phyloP scores from a whole-genome alignment of 2,113 vertebrate species.

The Leptobrachium leishanense region DNA sequence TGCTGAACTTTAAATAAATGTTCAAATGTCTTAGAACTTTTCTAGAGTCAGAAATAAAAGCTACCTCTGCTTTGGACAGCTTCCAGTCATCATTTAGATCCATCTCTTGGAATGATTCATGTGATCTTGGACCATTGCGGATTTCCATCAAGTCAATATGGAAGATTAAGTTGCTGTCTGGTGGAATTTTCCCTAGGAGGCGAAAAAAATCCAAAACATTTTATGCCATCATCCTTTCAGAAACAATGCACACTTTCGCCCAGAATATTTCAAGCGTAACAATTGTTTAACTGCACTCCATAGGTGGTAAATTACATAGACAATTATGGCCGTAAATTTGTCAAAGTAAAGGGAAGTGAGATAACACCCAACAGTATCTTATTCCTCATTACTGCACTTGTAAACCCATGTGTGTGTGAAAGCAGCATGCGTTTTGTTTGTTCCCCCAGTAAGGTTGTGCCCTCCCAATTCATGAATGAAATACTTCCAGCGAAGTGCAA shows the following conservation, averaged over 20 bases:
- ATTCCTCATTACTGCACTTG: constrained; percentile 13
- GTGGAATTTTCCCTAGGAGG: constrained; percentile 88
- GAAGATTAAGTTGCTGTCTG: constrained; percentile 90
- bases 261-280: too few relatives aligned
- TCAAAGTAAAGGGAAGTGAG: too few relatives aligned
- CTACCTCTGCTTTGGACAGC: constrained; percentile 88
- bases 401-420: background rate
- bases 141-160: constrained; percentile 90
- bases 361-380: too few relatives aligned
- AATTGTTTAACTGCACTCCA: too few relatives aligned
- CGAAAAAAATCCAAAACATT: background rate
- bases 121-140: constrained; percentile 91
- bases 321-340: too few relatives aligned
- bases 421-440: constrained; percentile 21
- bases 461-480: constrained; percentile 28
- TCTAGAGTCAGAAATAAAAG: background rate
- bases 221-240: too few relatives aligned
- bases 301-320: too few relatives aligned
- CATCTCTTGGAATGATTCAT: constrained; percentile 97
- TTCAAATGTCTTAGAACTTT: too few relatives aligned
- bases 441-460: background rate
- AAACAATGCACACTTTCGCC: too few relatives aligned
- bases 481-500: constrained; percentile 24
- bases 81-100: constrained; percentile 98
- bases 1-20: too few relatives aligned